These are phyloP conservation scores for Xestoiulus laeticollis DNA, from an alignment of 2,888 invertebrate species.

Conservation along the genomic window DNA sequence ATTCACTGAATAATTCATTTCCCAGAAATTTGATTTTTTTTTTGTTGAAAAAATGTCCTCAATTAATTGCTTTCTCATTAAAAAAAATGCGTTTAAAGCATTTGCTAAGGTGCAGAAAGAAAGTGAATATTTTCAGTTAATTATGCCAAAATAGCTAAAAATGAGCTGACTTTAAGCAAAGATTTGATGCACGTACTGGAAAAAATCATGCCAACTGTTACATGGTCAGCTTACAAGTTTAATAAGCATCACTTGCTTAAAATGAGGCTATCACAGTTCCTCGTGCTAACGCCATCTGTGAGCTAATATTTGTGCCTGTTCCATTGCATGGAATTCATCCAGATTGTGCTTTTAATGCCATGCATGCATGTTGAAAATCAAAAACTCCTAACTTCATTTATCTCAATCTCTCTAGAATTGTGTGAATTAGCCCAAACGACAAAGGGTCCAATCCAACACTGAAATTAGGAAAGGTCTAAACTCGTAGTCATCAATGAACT, in stretches of 20 bases:
- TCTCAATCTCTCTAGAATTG: constrained; percentile 35
- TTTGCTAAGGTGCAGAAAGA: too few relatives aligned
- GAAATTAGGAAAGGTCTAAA: constrained; percentile 40
- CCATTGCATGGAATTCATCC: constrained; percentile 30
- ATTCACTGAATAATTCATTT: too few relatives aligned
- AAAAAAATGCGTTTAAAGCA: too few relatives aligned
- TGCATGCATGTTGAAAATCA: constrained; percentile 33
- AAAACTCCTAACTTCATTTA: constrained; percentile 32
- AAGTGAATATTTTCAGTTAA: too few relatives aligned
- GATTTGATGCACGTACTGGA: not conserved
- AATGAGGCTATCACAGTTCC: constrained; percentile 16
- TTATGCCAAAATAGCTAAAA: not conserved
- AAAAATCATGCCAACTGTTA: not conserved
- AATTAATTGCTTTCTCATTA: too few relatives aligned
- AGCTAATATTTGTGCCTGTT: not conserved
- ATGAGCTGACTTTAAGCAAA: not conserved
- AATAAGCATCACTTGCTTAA: too few relatives aligned
- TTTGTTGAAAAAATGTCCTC: too few relatives aligned
- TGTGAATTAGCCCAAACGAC: not conserved
- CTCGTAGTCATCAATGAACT: constrained; percentile 16
- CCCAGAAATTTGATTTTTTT: too few relatives aligned
- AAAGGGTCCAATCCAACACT: constrained; percentile 9
- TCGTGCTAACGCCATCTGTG: constrained; percentile 5
- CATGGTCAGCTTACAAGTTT: not conserved
- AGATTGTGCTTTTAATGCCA: constrained; percentile 16